A percentile compares a stretch with the other conserved stretches of the same genome.
Evolutionary conservation across 1,140 invertebrate genomes (phyloP).

Genomic region (Camponotus pennsylvanicus): DNA sequence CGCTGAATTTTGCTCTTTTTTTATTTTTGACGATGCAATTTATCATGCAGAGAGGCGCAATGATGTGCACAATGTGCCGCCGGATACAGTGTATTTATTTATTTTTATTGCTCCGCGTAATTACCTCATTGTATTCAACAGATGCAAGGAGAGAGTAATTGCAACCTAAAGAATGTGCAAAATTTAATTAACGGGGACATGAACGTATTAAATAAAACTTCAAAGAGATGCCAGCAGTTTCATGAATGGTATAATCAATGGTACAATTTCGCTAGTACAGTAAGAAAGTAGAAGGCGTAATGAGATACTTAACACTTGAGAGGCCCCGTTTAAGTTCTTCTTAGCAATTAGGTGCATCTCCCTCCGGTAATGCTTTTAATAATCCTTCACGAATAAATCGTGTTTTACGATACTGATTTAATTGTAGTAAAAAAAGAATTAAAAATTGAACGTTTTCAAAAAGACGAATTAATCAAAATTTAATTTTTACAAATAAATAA

Average conservation of each 20-base stretch:
- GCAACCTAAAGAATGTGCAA: slow-evolving; percentile 53
- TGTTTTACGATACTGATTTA: background rate
- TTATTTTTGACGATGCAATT: slow-evolving; percentile 35
- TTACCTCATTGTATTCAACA: slow-evolving; percentile 26
- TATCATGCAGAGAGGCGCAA: background rate
- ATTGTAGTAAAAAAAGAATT: background rate
- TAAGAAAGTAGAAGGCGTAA: slow-evolving; percentile 37
- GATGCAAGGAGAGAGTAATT: slow-evolving; percentile 16
- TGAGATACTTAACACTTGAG: slow-evolving; percentile 43
- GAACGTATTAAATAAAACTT: slow-evolving; percentile 43
- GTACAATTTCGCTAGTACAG: slow-evolving; percentile 14
- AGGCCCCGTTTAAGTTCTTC: slow-evolving; percentile 33
- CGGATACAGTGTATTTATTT: slow-evolving; percentile 5
- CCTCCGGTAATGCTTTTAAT: slow-evolving; percentile 46
- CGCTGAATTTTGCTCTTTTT: background rate
- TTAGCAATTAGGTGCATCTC: slow-evolving; percentile 18
- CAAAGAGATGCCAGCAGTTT: slow-evolving; percentile 48
- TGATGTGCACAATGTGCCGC: slow-evolving; percentile 2
- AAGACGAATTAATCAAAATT: background rate
- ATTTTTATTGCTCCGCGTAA: slow-evolving; percentile 15
- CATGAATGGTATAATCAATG: slow-evolving; percentile 17
- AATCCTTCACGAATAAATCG: slow-evolving; percentile 26
- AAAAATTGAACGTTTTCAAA: background rate
- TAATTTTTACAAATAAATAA: background rate
- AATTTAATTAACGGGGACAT: slow-evolving; percentile 51